phyloP scores from a whole-genome alignment of 2,113 vertebrate species.

The Pteropus alecto region DNA sequence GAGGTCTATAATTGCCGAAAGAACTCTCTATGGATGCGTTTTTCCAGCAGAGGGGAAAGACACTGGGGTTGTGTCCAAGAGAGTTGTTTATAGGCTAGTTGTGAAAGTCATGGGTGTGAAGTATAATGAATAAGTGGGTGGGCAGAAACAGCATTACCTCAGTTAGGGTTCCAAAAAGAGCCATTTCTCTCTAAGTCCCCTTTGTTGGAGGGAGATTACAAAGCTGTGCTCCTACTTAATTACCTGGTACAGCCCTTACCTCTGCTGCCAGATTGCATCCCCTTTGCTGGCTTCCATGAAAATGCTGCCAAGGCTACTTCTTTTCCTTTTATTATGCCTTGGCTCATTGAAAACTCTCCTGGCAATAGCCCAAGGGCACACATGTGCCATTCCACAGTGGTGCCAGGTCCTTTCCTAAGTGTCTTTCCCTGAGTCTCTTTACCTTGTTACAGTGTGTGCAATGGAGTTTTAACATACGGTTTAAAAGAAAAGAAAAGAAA shows the following conservation, averaged over 20 bases:
- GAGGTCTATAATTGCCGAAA: not conserved
- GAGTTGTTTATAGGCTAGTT: not conserved
- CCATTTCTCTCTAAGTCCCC: not conserved
- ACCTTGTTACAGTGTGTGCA: not conserved
- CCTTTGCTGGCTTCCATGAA: not conserved
- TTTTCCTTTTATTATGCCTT: not conserved
- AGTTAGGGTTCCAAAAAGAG: not conserved
- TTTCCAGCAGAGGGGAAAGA: not conserved
- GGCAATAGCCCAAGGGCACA: not conserved
- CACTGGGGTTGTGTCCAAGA: not conserved
- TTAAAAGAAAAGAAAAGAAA: not conserved
- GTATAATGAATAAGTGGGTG: not conserved
- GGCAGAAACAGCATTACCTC: not conserved
- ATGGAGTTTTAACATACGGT: not conserved
- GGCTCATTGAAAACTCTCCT: slow-evolving; percentile 10
- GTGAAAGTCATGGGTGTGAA: not conserved
- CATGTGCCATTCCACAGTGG: not conserved
- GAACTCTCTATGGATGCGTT: not conserved
- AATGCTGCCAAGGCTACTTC: not conserved
- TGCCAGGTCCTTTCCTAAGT: not conserved
- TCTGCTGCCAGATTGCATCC: not conserved
- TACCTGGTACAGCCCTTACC: not conserved
- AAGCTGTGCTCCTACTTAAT: not conserved
- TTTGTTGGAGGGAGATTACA: slow-evolving; percentile 11
- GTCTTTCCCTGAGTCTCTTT: not conserved